Percentiles rank a stretch among this genome's conserved stretches.
Evolutionary conservation across 2,888 invertebrate genomes (phyloP).

Genomic region (Campoplex capitator): DNA sequence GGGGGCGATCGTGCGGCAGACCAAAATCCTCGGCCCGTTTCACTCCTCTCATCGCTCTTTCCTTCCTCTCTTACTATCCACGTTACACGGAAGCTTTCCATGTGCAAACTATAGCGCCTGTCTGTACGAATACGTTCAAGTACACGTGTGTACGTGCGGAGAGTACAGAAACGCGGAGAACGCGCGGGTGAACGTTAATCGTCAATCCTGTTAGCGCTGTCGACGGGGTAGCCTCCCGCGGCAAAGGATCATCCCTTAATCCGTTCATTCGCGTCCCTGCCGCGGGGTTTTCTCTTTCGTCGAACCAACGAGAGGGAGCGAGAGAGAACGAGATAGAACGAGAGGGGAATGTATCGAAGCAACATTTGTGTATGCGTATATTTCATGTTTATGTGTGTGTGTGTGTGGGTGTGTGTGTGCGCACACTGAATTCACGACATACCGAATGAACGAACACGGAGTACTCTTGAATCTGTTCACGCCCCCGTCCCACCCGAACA

Average conservation of each 20-base stretch:
- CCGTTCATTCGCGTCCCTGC: constrained; percentile 84
- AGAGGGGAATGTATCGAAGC: constrained; percentile 13
- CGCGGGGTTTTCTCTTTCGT: constrained; percentile 69
- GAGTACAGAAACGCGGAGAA: constrained; percentile 53
- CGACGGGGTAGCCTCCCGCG: constrained; percentile 79
- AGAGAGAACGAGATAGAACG: constrained; percentile 2
- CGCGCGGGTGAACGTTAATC: constrained; percentile 76
- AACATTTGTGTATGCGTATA: constrained; percentile 14
- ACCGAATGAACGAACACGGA: constrained; percentile 74
- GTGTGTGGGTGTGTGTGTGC: background rate
- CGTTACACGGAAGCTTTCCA: constrained; percentile 17
- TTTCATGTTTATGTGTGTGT: background rate
- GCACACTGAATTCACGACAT: constrained; percentile 35
- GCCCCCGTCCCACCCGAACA: constrained; percentile 68
- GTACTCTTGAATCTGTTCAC: constrained; percentile 78
- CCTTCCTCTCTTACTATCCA: constrained; percentile 20
- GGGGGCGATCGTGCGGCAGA: constrained; percentile 57
- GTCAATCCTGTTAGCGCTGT: constrained; percentile 81
- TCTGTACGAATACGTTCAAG: background rate
- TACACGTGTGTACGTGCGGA: constrained; percentile 2
- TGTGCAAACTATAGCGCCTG: constrained; percentile 18
- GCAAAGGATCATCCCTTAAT: constrained; percentile 84
- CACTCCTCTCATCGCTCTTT: constrained; percentile 8
- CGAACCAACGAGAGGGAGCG: constrained; percentile 48
- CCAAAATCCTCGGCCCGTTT: constrained; percentile 45